These are phyloP conservation scores for Miichthys miiuy DNA, from an alignment of 2,797 vertebrate genomes.

Conservation along the genomic window DNA sequence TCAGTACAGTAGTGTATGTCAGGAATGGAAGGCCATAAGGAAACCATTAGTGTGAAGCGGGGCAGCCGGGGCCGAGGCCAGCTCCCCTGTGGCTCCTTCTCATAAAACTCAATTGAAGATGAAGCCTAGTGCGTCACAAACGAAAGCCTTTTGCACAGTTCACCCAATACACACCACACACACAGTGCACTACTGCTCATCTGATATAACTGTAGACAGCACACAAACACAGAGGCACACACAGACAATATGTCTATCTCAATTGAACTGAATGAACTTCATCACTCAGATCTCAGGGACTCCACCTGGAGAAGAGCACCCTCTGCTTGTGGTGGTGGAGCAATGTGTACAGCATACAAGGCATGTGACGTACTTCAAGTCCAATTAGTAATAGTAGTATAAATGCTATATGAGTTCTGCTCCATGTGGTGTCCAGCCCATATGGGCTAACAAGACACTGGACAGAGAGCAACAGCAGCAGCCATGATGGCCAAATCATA, in stretches of 20 bases:
- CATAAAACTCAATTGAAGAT: constrained; percentile 75
- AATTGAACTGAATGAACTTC: constrained; percentile 15
- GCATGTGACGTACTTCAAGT: neutral
- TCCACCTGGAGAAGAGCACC: constrained; percentile 27
- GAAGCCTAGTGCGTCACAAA: constrained; percentile 69
- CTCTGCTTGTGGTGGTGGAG: constrained; percentile 42
- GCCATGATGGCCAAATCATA: too few relatives aligned
- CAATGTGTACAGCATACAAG: neutral
- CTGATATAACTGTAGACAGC: constrained; percentile 6
- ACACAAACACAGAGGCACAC: constrained; percentile 14
- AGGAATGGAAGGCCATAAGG: constrained; percentile 84
- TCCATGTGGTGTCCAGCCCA: too few relatives aligned
- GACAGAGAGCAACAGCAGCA: too few relatives aligned
- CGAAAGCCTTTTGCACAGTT: constrained; percentile 52
- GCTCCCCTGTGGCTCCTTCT: constrained; percentile 66
- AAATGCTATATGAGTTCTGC: neutral
- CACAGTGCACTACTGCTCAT: constrained; percentile 2
- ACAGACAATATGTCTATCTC: neutral
- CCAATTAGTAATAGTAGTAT: neutral
- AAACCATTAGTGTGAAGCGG: constrained; percentile 86
- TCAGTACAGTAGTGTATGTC: constrained; percentile 78
- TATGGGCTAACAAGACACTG: too few relatives aligned
- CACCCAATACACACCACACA: constrained; percentile 27
- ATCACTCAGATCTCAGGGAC: too few relatives aligned
- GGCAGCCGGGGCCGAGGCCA: constrained; percentile 70